These are phyloP conservation scores for Dasysyrphus tricinctus DNA, from an alignment of 2,888 invertebrate species.

Conservation along the genomic window DNA sequence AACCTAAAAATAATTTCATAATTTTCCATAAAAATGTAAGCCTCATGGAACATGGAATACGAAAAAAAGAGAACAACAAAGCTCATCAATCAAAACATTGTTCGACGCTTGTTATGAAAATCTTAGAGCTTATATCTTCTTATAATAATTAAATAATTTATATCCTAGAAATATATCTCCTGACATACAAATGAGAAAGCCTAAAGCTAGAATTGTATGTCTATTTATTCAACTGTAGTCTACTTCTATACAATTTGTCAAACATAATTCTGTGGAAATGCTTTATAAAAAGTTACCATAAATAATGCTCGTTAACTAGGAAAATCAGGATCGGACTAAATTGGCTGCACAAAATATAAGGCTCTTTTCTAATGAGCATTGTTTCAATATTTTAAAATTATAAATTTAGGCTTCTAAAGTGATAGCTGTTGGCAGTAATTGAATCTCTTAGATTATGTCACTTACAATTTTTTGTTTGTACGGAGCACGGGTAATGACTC, in stretches of 20 bases:
- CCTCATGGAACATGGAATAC: not conserved
- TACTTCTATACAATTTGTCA: conserved; percentile 49
- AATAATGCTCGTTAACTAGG: conserved; percentile 36
- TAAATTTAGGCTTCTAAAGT: too few species aligned
- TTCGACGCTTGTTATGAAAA: not conserved
- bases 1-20: too few species aligned
- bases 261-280: conserved; percentile 52
- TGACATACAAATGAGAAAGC: not conserved
- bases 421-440: too few species aligned
- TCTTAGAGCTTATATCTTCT: not conserved
- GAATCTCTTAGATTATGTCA: too few species aligned
- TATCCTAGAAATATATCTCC: not conserved
- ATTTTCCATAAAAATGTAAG: not conserved
- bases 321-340: not conserved
- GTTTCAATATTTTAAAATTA: too few species aligned
- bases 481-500: too few species aligned
- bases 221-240: not conserved
- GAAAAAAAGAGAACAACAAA: not conserved
- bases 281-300: conserved; percentile 41
- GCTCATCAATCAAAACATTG: not conserved
- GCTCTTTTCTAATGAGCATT: too few species aligned
- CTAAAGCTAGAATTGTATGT: not conserved
- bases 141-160: not conserved
- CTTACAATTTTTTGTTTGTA: too few species aligned
- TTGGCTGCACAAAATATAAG: not conserved